These are phyloP conservation scores for Drosophila acutilabella DNA, from an alignment of 2,888 invertebrate genomes.

Conservation along the genomic window DNA sequence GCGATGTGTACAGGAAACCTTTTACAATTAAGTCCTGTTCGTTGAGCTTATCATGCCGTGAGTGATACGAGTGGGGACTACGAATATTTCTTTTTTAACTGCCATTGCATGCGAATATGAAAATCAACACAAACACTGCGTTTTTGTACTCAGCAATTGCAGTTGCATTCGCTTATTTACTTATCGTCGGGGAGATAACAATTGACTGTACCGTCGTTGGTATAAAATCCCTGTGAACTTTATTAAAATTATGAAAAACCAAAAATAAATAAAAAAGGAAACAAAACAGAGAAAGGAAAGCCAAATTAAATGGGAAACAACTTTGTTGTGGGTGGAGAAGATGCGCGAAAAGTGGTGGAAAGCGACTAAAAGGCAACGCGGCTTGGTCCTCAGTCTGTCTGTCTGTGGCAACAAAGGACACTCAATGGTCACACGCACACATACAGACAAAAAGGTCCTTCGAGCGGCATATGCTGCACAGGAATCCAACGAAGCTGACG, in stretches of 20 bases:
- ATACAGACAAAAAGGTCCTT: slow-evolving; percentile 42
- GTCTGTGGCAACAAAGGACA: slow-evolving; percentile 71
- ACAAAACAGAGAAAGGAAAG: slow-evolving; percentile 29
- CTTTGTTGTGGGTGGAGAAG: slow-evolving; percentile 4
- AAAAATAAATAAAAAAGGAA: slow-evolving; percentile 8
- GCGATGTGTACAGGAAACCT: slow-evolving; percentile 15
- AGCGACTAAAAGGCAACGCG: slow-evolving; percentile 2
- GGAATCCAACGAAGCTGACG: neutral
- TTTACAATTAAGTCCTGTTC: slow-evolving; percentile 35
- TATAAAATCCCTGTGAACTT: slow-evolving; percentile 67
- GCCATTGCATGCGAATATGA: slow-evolving; percentile 26
- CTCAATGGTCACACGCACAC: slow-evolving; percentile 43
- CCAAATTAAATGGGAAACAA: slow-evolving; percentile 73
- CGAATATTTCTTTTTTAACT: neutral
- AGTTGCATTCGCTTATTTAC: slow-evolving; percentile 67
- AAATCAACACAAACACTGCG: slow-evolving; percentile 50
- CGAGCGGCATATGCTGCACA: slow-evolving; percentile 41
- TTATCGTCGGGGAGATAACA: slow-evolving; percentile 72
- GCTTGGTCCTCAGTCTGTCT: slow-evolving; percentile 18
- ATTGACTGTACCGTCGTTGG: slow-evolving; percentile 59
- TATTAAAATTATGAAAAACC: slow-evolving; percentile 71
- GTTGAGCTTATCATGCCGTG: slow-evolving; percentile 26
- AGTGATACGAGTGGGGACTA: slow-evolving; percentile 21
- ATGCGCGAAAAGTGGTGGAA: slow-evolving; percentile 9
- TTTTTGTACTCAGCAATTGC: slow-evolving; percentile 46